A percentile compares a stretch with the other conserved stretches of the same genome.
Conservation (phyloP, 2,113 vertebrate species). For the Nibea albiflora region DNA sequence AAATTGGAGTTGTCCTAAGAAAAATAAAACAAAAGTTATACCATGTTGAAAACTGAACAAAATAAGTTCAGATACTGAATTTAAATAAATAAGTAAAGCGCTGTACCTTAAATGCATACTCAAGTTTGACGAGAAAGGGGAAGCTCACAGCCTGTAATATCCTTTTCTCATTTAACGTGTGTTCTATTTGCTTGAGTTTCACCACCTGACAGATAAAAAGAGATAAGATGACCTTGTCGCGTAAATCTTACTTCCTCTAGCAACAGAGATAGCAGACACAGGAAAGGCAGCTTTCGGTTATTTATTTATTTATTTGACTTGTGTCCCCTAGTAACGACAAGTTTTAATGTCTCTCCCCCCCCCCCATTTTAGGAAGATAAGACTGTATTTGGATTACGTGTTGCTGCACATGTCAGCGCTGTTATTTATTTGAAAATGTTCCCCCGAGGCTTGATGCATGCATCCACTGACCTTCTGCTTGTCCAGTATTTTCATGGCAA, state of each 20-base stretch:
- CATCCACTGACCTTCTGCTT: slow-evolving; percentile 95
- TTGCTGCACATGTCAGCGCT: neutral
- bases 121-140: slow-evolving; percentile 97
- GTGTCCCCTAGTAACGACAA: slow-evolving; percentile 1
- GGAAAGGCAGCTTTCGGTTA: slow-evolving; percentile 21
- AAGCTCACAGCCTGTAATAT: slow-evolving; percentile 99
- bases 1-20: slow-evolving; percentile 98
- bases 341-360: neutral
- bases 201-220: slow-evolving; percentile 88
- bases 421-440: slow-evolving; percentile 1
- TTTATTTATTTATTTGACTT: slow-evolving; percentile 23
- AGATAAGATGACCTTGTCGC: slow-evolving; percentile 44
- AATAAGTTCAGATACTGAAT: neutral
- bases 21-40: neutral
- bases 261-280: slow-evolving; percentile 12
- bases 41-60: neutral
- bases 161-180: slow-evolving; percentile 98
- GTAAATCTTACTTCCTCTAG: slow-evolving; percentile 21
- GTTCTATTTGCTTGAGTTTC: slow-evolving; percentile 99
- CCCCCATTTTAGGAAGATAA: neutral
- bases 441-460: neutral
- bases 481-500: slow-evolving; percentile 99
- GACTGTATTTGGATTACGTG: neutral
- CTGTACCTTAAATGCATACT: slow-evolving; percentile 97
- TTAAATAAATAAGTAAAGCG: neutral